Conservation (phyloP, 1,140 invertebrate species). For the Caenorhabditis inopinata region DNA sequence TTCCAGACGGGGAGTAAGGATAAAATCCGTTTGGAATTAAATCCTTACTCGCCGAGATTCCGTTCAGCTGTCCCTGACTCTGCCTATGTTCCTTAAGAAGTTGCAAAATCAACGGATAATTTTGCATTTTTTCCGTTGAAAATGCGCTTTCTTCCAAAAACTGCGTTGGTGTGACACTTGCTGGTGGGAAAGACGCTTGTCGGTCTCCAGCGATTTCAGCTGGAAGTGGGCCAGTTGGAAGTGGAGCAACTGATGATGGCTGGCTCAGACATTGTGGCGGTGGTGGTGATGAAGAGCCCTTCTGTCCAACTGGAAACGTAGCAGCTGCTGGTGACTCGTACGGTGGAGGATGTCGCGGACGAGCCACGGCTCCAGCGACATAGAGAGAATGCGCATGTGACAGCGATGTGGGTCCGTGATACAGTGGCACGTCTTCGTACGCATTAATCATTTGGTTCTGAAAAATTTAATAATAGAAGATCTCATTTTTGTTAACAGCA, state of each 20-base stretch:
- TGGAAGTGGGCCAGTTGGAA: not conserved
- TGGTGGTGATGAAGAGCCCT: not conserved
- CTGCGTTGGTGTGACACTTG: conserved; percentile 19
- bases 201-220: conserved; percentile 1
- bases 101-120: conserved; percentile 26
- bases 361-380: not conserved
- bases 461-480: not conserved
- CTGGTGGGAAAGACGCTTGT: conserved; percentile 6
- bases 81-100: not conserved
- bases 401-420: not conserved
- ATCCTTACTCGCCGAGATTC: not conserved
- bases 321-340: not conserved
- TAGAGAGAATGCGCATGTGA: conserved; percentile 7
- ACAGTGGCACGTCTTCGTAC: not conserved
- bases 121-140: conserved; percentile 19
- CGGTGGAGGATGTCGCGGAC: not conserved
- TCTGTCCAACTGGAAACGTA: not conserved
- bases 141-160: conserved; percentile 3
- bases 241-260: not conserved
- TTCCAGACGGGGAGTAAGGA: not conserved
- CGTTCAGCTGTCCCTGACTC: conserved; percentile 9
- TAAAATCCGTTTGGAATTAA: conserved; percentile 4
- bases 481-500: too few relatives aligned
- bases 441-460: conserved; percentile 4
- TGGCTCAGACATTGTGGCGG: not conserved